Evolutionary conservation across 2,113 vertebrate species (phyloP).

Genomic region (Cavia aperea): DNA sequence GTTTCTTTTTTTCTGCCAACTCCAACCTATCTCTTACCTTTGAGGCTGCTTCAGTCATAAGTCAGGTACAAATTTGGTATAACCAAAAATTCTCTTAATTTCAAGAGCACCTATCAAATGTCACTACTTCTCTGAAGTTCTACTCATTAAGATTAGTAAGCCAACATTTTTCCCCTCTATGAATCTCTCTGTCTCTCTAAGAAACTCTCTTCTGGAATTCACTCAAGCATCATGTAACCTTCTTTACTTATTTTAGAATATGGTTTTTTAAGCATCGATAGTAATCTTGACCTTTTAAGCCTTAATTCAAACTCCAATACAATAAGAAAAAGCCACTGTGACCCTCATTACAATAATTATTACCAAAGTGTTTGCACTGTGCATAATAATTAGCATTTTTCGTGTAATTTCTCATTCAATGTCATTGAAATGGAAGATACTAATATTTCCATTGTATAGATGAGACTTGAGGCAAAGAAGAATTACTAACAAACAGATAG

Average conservation of each 20-base stretch:
- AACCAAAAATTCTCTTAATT: neutral
- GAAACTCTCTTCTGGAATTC: neutral
- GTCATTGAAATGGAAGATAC: neutral
- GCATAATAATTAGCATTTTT: neutral
- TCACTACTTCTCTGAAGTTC: neutral
- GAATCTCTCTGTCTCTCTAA: neutral
- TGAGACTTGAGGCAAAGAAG: neutral
- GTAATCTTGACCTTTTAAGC: neutral
- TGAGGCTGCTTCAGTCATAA: neutral
- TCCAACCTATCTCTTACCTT: neutral
- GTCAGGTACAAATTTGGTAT: neutral
- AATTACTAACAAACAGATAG: neutral
- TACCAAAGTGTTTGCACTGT: neutral
- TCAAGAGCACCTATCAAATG: neutral
- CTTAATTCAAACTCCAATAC: neutral
- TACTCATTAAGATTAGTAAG: neutral
- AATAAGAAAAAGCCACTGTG: neutral
- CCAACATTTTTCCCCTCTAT: neutral
- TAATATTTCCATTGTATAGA: neutral
- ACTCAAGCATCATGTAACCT: neutral
- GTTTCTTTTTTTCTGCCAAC: neutral
- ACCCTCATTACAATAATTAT: neutral
- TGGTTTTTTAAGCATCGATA: neutral
- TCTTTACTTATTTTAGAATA: neutral
- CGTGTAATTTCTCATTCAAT: neutral